Base-by-base conservation (phyloP, 1,140 invertebrate genomes). In the Drosophila nikananu region DNA sequence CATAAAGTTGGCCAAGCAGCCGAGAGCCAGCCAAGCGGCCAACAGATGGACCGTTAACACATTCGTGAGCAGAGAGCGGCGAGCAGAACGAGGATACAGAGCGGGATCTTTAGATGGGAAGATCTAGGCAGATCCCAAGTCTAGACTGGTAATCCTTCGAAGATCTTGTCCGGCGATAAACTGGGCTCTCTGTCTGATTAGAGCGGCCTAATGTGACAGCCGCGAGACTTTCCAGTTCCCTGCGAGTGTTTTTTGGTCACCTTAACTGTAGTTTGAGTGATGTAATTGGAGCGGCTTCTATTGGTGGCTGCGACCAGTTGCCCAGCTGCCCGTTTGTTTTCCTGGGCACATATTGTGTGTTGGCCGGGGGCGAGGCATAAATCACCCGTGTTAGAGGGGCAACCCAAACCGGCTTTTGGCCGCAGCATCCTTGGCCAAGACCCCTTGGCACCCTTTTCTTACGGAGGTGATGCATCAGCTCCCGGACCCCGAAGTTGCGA, bases 131-230 rank as follows among this genome's bases (percentile, higher is more conserved):
- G 64, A 71, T 71, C 67, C 49, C 49, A 68, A 80, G 77, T 89
- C 81, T 84, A 83, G 82, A 86, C 83, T 81, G 77, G 63, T 87
- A 87, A 87, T 87, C 84, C 84, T 87, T 81, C 77, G 73, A 41
- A 89, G 84, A 87, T 87, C 84, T 89, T 81, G 84, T 84, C 76
- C 81, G 78, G 84, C 74, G 84, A 87, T 87, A 87, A 87, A 89
- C 77, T 89, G 68, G 84, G 81, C 68, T 89, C 63, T 80, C 63
- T 72, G 81, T 89, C 84, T 87, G 84, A 87, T 87, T 87, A 87
- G 55, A 75, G 62, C 63, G 73, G 80, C 75, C 83, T 86, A 86
- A 86, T 86, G 83, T 86, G 83, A 86, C 83, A 89, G 84, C 39
- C 81, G 77, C 87, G 81, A 81, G 84, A 68, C 78, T 78, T 89